phyloP scores from a whole-genome alignment of 2,797 vertebrate genomes.

The Crax fasciolata region DNA sequence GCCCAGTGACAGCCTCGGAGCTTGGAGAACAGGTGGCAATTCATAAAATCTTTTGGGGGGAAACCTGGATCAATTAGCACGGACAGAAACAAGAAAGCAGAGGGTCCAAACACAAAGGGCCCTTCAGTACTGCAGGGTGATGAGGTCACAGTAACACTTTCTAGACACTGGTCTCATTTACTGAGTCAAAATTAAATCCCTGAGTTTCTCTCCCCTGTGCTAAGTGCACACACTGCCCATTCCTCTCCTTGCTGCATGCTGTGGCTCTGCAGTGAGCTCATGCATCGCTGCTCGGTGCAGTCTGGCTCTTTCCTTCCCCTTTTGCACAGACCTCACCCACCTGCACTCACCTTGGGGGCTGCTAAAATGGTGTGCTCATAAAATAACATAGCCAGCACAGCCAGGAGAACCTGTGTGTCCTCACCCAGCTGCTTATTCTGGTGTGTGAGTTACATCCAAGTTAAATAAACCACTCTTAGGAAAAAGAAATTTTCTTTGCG shows the following conservation, averaged over 20 bases:
- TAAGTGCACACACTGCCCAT: background rate
- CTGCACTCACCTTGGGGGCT: background rate
- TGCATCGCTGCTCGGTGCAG: background rate
- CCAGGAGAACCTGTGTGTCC: background rate
- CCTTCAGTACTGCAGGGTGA: background rate
- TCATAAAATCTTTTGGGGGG: background rate
- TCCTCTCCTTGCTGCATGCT: background rate
- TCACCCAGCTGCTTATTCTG: background rate
- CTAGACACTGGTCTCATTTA: background rate
- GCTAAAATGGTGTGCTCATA: background rate
- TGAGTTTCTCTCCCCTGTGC: background rate
- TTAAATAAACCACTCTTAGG: background rate
- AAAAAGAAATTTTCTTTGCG: background rate
- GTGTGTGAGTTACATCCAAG: background rate
- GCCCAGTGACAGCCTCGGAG: background rate
- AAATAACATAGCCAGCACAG: background rate
- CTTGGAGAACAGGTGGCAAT: background rate
- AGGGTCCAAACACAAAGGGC: background rate
- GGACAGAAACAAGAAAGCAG: background rate
- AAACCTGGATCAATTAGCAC: background rate
- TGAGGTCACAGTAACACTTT: background rate
- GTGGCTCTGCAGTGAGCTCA: background rate
- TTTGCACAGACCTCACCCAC: background rate
- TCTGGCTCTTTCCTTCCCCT: background rate
- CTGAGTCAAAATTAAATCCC: background rate